Evolutionary conservation across 2,113 vertebrate species (phyloP).

Genomic region (Caranx melampygus): DNA sequence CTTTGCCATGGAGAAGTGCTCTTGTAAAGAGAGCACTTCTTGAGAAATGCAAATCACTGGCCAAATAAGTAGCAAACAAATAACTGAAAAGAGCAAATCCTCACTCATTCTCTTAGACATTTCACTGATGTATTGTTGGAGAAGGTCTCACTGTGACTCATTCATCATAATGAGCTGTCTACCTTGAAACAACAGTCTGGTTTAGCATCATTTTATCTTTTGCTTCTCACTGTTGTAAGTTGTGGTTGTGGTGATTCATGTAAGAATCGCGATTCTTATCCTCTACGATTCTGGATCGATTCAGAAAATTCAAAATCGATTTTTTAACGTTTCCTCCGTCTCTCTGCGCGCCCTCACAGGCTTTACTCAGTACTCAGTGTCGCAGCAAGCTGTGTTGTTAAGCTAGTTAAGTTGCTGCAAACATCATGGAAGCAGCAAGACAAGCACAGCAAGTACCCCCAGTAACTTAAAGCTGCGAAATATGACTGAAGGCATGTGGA

Average conservation of each 20-base stretch:
- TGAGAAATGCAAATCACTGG: neutral
- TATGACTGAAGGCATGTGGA: no score
- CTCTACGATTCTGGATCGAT: no score
- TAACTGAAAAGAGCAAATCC: neutral
- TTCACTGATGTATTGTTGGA: neutral
- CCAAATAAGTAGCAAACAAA: neutral
- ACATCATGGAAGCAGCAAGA: no score
- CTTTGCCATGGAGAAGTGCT: neutral
- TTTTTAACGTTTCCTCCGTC: no score
- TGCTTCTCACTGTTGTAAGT: constrained; percentile 3
- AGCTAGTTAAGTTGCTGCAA: no score
- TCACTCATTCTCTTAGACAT: neutral
- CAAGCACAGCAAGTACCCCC: no score
- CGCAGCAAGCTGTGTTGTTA: no score
- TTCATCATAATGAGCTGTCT: constrained; percentile 7
- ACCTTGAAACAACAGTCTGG: neutral
- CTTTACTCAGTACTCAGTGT: no score
- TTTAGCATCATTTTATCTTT: neutral
- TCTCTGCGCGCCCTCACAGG: no score
- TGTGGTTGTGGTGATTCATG: neutral
- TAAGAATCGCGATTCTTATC: no score
- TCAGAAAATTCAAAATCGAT: no score
- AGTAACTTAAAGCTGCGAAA: no score
- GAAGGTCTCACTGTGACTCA: neutral
- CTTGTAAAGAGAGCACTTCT: neutral